phyloP scores from a whole-genome alignment of 2,888 invertebrate species.

The Xestia xanthographa region DNA sequence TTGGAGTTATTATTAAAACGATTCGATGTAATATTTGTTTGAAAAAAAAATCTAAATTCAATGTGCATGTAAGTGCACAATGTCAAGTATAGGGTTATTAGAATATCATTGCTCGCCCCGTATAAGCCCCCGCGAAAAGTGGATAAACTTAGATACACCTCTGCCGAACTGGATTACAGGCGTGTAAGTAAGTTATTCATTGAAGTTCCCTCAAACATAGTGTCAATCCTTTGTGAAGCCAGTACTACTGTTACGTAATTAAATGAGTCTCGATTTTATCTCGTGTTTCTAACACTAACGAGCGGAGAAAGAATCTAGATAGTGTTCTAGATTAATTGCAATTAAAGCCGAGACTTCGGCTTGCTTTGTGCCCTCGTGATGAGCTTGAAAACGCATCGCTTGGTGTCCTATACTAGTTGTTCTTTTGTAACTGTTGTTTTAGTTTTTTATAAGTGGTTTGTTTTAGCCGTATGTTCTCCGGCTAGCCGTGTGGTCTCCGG shows the following conservation, averaged over 20 bases:
- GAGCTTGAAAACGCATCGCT: conserved; percentile 69
- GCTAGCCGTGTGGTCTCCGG: too few relatives aligned
- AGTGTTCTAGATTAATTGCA: conserved; percentile 81
- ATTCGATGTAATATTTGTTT: too few relatives aligned
- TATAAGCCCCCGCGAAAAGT: too few relatives aligned
- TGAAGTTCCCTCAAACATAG: conserved; percentile 52
- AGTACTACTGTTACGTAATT: conserved; percentile 72
- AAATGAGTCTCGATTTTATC: conserved; percentile 79
- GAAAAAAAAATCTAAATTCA: too few relatives aligned
- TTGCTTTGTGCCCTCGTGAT: conserved; percentile 77
- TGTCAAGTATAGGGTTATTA: too few relatives aligned
- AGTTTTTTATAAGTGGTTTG: neutral
- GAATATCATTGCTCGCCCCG: too few relatives aligned
- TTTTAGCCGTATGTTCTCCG: too few relatives aligned
- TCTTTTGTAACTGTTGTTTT: neutral
- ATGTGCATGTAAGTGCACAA: too few relatives aligned
- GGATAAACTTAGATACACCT: neutral
- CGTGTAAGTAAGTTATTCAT: conserved; percentile 6
- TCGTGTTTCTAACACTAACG: conserved; percentile 75
- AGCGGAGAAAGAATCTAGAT: conserved; percentile 82
- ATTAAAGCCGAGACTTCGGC: conserved; percentile 77
- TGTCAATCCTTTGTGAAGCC: conserved; percentile 57
- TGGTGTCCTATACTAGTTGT: conserved; percentile 52
- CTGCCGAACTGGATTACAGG: neutral
- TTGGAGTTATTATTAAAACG: too few relatives aligned